A percentile compares a stretch with the other conserved stretches of the same genome.
These are phyloP conservation scores for Trematocara variabile DNA, from an alignment of 2,113 vertebrate genomes.

Conservation along the genomic window DNA sequence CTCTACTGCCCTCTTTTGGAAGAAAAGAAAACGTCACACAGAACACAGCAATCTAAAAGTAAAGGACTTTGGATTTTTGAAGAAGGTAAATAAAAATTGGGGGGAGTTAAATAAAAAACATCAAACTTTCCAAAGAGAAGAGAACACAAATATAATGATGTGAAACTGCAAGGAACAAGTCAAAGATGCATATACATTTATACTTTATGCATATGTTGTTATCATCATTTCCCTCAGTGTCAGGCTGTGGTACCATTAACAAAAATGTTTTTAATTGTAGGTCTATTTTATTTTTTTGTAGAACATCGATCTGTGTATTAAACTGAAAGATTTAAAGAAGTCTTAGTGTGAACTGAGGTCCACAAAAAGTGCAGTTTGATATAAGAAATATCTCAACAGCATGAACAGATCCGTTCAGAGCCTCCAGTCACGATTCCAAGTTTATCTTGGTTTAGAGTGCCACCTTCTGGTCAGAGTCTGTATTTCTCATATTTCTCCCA, in stretches of 20 bases:
- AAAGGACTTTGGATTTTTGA: neutral
- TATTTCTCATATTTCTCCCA: neutral
- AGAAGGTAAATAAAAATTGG: neutral
- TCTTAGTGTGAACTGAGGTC: neutral
- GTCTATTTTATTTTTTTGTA: neutral
- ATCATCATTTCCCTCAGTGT: neutral
- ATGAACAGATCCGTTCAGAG: neutral
- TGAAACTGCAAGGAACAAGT: neutral
- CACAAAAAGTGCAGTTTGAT: neutral
- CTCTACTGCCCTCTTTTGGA: conserved; percentile 69
- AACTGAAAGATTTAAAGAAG: neutral
- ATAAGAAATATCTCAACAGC: neutral
- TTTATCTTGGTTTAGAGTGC: neutral
- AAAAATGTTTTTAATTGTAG: neutral
- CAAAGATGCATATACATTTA: neutral
- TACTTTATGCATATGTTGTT: neutral
- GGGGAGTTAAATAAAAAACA: neutral
- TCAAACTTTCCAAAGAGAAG: neutral
- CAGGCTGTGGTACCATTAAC: neutral
- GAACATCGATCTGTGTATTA: neutral
- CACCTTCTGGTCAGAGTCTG: conserved; percentile 28
- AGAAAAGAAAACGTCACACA: neutral
- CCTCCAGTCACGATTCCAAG: neutral
- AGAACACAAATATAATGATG: neutral
- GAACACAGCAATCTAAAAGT: neutral